Base-by-base conservation (phyloP, 2,113 vertebrate genomes). In the Oncorhynchus masou region DNA sequence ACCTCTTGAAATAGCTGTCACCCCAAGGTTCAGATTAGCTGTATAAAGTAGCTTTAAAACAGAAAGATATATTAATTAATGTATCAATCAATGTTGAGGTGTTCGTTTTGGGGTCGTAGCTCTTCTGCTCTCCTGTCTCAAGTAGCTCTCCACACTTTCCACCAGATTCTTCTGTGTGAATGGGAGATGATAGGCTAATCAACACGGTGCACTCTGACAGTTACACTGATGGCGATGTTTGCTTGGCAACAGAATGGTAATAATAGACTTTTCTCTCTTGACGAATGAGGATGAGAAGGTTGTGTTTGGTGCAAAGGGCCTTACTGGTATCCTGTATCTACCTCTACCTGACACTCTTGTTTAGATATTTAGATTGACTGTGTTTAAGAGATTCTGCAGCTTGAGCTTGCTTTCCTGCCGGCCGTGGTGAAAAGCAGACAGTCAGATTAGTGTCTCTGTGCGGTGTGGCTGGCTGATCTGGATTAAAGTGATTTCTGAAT, bases 401-500 rank as follows among this genome's bases (percentile, higher is more conserved):
- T 45, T 11, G 39, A 45, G 39, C 9, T 34, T 0, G 20, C 27
- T 29, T 75, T 81, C 77, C 74, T 74, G 70, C 65, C 45, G 39
- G 66, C 78, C 68, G 51, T 57, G 71, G 67, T 67, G 74, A 76
- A 71, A 81, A 68, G 73, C 76, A 75, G 74, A 80, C 75, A 65
- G 34, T 59, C 68, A 82, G 78, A 85, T 87, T 85, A 84, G 73
- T 76, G 81, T 76, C 77, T 76, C 75, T 69, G 54, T 15, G 71
- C 19, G 27, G 64, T 71, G 48, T 68, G 74, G 70, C 60, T 48
- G 29, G 70, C n/a, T 74, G 68, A 65, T 70, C 68, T 57, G 82
- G 84, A 80, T 86, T 86, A 79, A 80, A 82, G 71, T 79, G 81
- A 83, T 86, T 74, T 74, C 68, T 86, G 79, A 83, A 86, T 85